Percentiles rank a stretch among this genome's conserved stretches.
Conservation (phyloP, 30 jellyfish, hydroid and myxozoan species). For the Aurelia sp. region DNA sequence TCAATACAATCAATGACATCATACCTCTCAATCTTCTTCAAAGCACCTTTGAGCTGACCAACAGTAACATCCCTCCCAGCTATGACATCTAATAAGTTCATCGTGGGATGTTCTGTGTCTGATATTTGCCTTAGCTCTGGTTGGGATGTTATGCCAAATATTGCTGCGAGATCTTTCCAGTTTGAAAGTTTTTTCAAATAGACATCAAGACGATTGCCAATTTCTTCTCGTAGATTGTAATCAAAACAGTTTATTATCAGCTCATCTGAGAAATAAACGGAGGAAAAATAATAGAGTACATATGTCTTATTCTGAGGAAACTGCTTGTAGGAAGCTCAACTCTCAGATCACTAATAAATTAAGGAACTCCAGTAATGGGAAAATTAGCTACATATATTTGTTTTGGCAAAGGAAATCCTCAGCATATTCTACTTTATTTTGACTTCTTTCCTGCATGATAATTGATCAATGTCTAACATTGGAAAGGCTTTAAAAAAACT, state of each 20-base stretch:
- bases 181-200: constrained; percentile 71
- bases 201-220: constrained; percentile 77
- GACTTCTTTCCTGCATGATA: no score
- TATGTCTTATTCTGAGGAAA: no score
- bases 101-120: constrained; percentile 40
- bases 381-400: no score
- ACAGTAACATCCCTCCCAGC: constrained; percentile 38
- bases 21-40: constrained; percentile 51
- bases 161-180: constrained; percentile 86
- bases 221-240: constrained; percentile 19
- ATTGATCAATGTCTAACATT: no score
- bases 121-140: constrained; percentile 5
- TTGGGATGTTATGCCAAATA: constrained; percentile 31
- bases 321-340: no score
- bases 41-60: constrained; percentile 62
- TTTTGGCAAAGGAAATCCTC: no score
- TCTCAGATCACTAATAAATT: no score
- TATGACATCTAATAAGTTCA: constrained; percentile 32
- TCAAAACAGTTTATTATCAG: constrained; percentile 45
- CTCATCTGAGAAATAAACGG: constrained; percentile 12
- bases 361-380: no score
- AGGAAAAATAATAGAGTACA: background rate
- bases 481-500: no score
- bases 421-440: no score
- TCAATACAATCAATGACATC: constrained; percentile 64